A percentile compares a stretch with the other conserved stretches of the same genome.
Evolutionary conservation across 2,888 invertebrate genomes (phyloP).

Genomic region (Cheilosia variabilis): DNA sequence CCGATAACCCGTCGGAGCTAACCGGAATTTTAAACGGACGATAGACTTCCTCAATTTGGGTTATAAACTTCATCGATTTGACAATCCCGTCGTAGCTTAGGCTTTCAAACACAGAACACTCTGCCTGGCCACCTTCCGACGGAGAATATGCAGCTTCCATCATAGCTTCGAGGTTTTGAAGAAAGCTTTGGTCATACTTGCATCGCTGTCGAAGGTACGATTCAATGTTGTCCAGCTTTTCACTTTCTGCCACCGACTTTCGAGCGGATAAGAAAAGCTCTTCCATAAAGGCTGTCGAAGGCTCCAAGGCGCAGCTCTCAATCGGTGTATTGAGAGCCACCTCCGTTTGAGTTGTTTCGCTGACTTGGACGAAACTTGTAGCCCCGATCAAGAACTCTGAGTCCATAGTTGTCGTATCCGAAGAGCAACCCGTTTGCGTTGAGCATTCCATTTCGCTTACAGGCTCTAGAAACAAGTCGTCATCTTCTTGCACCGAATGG

Average conservation of each 20-base stretch:
- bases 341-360: neutral
- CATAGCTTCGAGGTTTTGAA: constrained; percentile 26
- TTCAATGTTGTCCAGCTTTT: constrained; percentile 30
- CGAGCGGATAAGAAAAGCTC: constrained; percentile 26
- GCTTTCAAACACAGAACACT: neutral
- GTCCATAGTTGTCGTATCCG: neutral
- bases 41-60: constrained; percentile 77
- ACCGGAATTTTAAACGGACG: constrained; percentile 78
- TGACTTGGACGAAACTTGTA: neutral
- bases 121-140: neutral
- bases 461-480: constrained; percentile 30
- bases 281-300: constrained; percentile 18
- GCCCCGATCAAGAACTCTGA: constrained; percentile 20
- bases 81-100: constrained; percentile 79
- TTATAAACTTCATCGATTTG: constrained; percentile 78
- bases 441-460: neutral
- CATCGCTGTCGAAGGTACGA: constrained; percentile 77
- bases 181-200: constrained; percentile 76
- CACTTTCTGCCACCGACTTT: neutral
- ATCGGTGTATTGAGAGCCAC: no score
- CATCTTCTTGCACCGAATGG: constrained; percentile 77
- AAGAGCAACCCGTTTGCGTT: constrained; percentile 12
- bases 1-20: constrained; percentile 26
- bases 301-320: neutral
- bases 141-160: constrained; percentile 16